Conservation (phyloP, 2,113 vertebrate species). For the Eulemur rufifrons region DNA sequence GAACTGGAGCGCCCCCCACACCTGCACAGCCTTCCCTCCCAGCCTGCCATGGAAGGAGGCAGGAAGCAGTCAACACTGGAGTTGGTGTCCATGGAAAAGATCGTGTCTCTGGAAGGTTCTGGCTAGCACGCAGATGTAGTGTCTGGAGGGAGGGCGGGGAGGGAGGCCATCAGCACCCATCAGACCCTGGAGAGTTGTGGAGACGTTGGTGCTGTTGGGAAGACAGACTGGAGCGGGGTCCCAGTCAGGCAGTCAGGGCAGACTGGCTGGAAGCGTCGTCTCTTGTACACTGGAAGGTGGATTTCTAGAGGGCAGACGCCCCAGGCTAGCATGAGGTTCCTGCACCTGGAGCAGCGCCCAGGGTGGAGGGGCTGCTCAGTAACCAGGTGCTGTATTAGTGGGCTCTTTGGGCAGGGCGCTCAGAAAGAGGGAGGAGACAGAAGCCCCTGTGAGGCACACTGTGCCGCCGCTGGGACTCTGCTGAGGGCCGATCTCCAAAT, state of each 20-base stretch:
- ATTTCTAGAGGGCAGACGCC: background rate
- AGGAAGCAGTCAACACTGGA: fast-evolving
- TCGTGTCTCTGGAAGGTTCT: background rate
- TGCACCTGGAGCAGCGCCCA: fast-evolving
- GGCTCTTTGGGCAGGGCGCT: background rate
- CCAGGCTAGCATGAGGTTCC: background rate
- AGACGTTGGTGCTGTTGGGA: background rate
- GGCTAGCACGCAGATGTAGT: background rate
- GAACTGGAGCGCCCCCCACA: background rate
- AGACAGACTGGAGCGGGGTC: no score
- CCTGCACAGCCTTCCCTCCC: background rate
- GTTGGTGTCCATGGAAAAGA: background rate
- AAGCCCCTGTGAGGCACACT: background rate
- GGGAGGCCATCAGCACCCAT: background rate
- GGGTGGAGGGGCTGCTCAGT: fast-evolving
- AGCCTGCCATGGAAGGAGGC: background rate
- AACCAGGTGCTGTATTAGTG: background rate
- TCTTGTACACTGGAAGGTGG: fast-evolving
- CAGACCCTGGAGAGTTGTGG: background rate
- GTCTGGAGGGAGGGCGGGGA: fast-evolving
- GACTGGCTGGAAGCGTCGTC: background rate
- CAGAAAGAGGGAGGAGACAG: background rate
- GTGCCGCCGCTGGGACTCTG: background rate
- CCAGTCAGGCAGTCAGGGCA: background rate
- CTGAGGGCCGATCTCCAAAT: background rate